Base-by-base conservation (phyloP, 2,888 invertebrate species). In the Volucella zonaria region DNA sequence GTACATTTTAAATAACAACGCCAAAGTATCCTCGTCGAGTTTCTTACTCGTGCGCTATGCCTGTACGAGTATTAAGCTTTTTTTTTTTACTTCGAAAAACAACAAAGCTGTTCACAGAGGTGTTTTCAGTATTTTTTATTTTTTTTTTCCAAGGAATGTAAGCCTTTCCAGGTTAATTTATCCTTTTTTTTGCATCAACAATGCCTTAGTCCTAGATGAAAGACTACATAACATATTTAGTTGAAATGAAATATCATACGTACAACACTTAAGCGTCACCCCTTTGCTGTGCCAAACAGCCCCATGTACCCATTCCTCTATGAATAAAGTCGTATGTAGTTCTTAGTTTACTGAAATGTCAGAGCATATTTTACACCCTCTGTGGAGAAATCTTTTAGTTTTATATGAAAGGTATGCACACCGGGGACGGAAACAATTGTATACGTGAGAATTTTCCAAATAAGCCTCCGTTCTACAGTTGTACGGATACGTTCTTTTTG, bases 401-500 rank as follows among this genome's bases (percentile, higher is more conserved):
- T 61, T 64, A 58, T 75, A 38, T 70, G 23, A 38, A 64, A 66
- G 58, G 58, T 45, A n/a, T 75, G 58, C 56, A 76, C 47, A 56
- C 43, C 40, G 31, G 61, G 31, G 45, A 51, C 76, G 79, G 79
- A 80, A 80, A 67, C 79, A 80, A 80, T 80, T 80, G 79, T 82
- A 66, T 71, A 82, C 77, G 81, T 82, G 81, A 82, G 70, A 59
- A 61, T 71, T 82, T 82, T 82, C 43, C 52, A 77, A 82, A 82
- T 71, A 71, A 77, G 81, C 77, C 76, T 61, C 42, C 58, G 31
- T 67, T 75, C 77, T 76, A 8, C 51, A 58, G 12, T 59, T 43
- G 14, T 66, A 31, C 31, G 31, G 31, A 31, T 66, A 43, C 52
- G 11, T 38, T 54, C 6, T 54, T 58, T 68, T 64, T 52, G 0